Evolutionary conservation across 2,888 invertebrate genomes (phyloP).

Genomic region (Sycophila texana): DNA sequence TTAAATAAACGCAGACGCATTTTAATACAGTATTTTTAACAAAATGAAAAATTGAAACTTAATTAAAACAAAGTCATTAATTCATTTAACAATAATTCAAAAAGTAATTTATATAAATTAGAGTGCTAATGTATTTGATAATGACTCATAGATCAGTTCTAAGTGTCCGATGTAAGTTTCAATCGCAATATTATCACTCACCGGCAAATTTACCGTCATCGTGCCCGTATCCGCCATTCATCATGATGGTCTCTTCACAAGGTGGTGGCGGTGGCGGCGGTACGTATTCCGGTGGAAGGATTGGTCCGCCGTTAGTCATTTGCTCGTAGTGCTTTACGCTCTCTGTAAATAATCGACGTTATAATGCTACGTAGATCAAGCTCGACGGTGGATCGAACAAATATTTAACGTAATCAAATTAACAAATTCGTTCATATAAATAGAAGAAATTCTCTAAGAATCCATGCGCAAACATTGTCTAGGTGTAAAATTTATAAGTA

Average conservation of each 20-base stretch:
- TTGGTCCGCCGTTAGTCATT: conserved; percentile 61
- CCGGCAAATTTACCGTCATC: conserved; percentile 66
- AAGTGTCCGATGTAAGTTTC: too few species aligned
- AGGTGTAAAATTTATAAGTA: conserved; percentile 29
- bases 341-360: conserved; percentile 58
- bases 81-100: background rate
- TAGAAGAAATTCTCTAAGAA: conserved; percentile 34
- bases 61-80: too few species aligned
- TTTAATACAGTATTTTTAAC: too few species aligned
- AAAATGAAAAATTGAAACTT: too few species aligned
- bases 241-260: conserved; percentile 64
- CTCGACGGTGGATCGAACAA: background rate
- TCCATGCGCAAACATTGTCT: conserved; percentile 63
- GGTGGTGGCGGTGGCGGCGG: conserved; percentile 67
- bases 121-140: too few species aligned
- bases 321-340: conserved; percentile 64
- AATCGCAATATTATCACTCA: conserved; percentile 20
- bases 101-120: background rate
- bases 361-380: too few species aligned
- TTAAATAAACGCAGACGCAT: background rate
- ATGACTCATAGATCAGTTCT: too few species aligned
- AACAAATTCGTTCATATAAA: conserved; percentile 16
- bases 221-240: conserved; percentile 65
- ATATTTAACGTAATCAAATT: conserved; percentile 10
- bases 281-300: conserved; percentile 70